Conservation (phyloP, 2,888 invertebrate species). For the Xiphydria camelus region DNA sequence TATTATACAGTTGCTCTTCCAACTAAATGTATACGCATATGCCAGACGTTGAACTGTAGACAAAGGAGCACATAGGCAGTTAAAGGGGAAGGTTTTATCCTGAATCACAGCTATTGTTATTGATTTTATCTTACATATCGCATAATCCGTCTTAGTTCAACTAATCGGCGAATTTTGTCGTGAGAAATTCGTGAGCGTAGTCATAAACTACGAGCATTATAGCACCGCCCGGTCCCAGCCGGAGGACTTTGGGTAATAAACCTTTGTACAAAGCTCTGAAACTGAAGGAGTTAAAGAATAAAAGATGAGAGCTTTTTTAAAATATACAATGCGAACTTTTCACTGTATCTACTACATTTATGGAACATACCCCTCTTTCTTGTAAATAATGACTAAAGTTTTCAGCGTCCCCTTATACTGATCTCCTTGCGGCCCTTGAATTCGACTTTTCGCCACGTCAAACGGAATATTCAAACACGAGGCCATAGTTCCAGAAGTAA, state of each 20-base stretch:
- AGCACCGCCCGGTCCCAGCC: slow-evolving; percentile 92
- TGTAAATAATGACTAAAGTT: slow-evolving; percentile 75
- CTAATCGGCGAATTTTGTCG: slow-evolving; percentile 56
- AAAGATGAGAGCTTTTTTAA: slow-evolving; percentile 11
- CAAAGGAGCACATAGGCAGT: too few relatives aligned
- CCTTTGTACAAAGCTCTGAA: slow-evolving; percentile 90
- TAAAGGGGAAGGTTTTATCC: too few relatives aligned
- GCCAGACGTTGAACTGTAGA: too few relatives aligned
- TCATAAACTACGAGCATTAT: slow-evolving; percentile 94
- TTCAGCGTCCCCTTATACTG: slow-evolving; percentile 80
- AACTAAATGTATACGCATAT: too few relatives aligned
- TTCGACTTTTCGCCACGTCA: slow-evolving; percentile 94
- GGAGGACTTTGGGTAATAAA: slow-evolving; percentile 84
- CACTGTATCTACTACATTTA: slow-evolving; percentile 2
- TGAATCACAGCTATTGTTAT: too few relatives aligned
- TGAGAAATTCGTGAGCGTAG: slow-evolving; percentile 77
- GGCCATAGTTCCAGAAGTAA: slow-evolving; percentile 83
- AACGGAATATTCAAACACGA: slow-evolving; percentile 92
- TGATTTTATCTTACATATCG: too few relatives aligned
- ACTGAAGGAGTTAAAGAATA: slow-evolving; percentile 60
- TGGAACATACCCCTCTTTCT: slow-evolving; percentile 80
- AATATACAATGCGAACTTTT: too few relatives aligned
- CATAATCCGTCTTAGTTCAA: too few relatives aligned
- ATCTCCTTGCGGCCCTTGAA: slow-evolving; percentile 86
- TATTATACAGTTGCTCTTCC: too few relatives aligned